Conservation (phyloP, 2,888 invertebrate genomes). For the Monopis laevigella region DNA sequence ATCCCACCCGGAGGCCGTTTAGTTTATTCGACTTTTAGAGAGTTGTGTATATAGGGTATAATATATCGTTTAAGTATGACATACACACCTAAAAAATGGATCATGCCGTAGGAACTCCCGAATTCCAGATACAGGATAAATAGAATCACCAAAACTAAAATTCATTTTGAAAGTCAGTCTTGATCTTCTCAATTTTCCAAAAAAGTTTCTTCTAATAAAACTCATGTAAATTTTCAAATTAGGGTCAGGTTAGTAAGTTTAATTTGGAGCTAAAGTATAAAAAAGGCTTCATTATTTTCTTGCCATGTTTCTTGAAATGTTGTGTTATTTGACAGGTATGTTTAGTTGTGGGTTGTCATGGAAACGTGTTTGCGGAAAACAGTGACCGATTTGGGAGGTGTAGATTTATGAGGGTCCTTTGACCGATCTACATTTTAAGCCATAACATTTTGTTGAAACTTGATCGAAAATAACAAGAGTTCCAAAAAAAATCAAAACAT, state of each 20-base stretch:
- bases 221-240: slow-evolving; percentile 26
- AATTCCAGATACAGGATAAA: slow-evolving; percentile 42
- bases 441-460: too few relatives aligned
- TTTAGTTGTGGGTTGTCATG: slow-evolving; percentile 41
- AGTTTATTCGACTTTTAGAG: too few relatives aligned
- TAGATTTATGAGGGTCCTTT: slow-evolving; percentile 27
- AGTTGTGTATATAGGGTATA: too few relatives aligned
- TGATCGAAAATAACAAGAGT: too few relatives aligned
- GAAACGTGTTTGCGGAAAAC: slow-evolving; percentile 44
- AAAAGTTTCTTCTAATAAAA: slow-evolving; percentile 11
- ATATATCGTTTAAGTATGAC: too few relatives aligned
- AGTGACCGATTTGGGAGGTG: slow-evolving; percentile 13
- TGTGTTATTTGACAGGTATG: slow-evolving; percentile 44
- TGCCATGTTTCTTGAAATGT: slow-evolving; percentile 12
- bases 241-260: slow-evolving; percentile 40
- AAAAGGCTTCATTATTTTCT: slow-evolving; percentile 39
- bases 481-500: too few relatives aligned
- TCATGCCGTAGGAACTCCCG: slow-evolving; percentile 44
- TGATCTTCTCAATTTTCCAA: slow-evolving; percentile 25
- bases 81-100: slow-evolving; percentile 44
- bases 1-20: too few relatives aligned
- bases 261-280: slow-evolving; percentile 32
- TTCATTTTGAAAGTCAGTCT: slow-evolving; percentile 44
- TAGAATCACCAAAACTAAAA: slow-evolving; percentile 49
- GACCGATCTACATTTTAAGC: slow-evolving; percentile 38